phyloP scores from a whole-genome alignment of 2,113 vertebrate species.

The Syrrhaptes paradoxus region DNA sequence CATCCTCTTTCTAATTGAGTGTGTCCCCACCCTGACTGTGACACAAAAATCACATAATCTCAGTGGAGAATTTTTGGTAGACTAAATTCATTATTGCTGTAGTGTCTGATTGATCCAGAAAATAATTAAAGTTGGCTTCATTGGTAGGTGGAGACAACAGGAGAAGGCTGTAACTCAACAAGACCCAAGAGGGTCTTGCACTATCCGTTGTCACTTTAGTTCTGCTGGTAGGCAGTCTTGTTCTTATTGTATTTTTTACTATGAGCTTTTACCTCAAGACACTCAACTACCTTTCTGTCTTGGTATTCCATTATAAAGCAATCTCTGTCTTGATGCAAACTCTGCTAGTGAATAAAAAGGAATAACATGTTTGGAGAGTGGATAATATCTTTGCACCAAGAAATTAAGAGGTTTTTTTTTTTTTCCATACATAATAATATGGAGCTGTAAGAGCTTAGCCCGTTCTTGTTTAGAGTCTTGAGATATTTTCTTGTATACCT shows the following conservation, averaged over 20 bases:
- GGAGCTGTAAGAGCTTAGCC: background rate
- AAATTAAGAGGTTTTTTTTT: background rate
- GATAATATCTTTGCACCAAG: background rate
- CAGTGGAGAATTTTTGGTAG: background rate
- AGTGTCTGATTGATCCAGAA: background rate
- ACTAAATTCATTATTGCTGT: background rate
- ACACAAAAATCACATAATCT: background rate
- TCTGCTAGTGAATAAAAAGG: background rate
- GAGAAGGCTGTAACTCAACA: background rate
- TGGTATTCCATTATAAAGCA: background rate
- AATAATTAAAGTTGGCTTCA: background rate
- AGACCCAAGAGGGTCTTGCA: background rate
- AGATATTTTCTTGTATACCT: background rate
- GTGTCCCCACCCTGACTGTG: background rate
- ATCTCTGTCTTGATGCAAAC: background rate
- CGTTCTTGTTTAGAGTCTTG: background rate
- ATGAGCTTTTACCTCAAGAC: background rate
- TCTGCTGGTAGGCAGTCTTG: background rate
- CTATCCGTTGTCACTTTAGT: background rate
- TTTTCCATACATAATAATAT: background rate
- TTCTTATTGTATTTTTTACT: background rate
- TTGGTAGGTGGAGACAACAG: background rate
- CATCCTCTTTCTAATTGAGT: background rate
- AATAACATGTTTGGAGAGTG: background rate
- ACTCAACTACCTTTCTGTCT: background rate